phyloP scores from a whole-genome alignment of 2,113 vertebrate genomes.

The Hypomesus transpacificus region DNA sequence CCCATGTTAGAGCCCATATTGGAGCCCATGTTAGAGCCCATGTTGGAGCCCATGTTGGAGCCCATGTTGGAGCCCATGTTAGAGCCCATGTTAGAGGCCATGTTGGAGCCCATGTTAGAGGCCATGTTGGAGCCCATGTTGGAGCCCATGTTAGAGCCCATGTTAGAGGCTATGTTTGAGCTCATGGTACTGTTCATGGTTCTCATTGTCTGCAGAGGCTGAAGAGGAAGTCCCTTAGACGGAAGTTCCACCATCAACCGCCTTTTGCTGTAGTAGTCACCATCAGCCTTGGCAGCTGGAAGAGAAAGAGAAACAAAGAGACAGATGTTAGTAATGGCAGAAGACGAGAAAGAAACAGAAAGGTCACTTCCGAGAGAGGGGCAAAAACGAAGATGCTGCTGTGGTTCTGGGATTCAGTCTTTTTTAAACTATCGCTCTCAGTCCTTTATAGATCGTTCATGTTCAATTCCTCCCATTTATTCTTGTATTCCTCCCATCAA shows the following conservation, averaged over 20 bases:
- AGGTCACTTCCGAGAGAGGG: no score
- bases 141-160: constrained; percentile 42
- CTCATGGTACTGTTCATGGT: constrained; percentile 54
- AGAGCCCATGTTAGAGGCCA: constrained; percentile 39
- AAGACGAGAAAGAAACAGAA: not conserved
- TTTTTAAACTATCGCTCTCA: not conserved
- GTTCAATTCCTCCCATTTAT: constrained; percentile 41
- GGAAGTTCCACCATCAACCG: constrained; percentile 89
- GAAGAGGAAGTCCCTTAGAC: constrained; percentile 85
- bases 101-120: constrained; percentile 42
- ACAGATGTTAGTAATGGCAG: constrained; percentile 4
- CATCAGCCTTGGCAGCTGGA: constrained; percentile 89
- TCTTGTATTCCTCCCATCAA: constrained; percentile 49
- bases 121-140: not conserved
- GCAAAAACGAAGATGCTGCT: no score
- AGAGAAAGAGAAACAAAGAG: constrained; percentile 29
- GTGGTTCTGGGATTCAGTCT: no score
- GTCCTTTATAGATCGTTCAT: constrained; percentile 20
- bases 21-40: constrained; percentile 36
- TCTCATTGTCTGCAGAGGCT: constrained; percentile 73
- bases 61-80: not conserved
- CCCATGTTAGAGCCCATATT: constrained; percentile 8
- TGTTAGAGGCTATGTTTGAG: constrained; percentile 33
- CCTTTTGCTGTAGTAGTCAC: constrained; percentile 89
- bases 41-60: constrained; percentile 41